Evolutionary conservation across 2,113 vertebrate genomes (phyloP).

Genomic region (Chaetodon trifascialis): DNA sequence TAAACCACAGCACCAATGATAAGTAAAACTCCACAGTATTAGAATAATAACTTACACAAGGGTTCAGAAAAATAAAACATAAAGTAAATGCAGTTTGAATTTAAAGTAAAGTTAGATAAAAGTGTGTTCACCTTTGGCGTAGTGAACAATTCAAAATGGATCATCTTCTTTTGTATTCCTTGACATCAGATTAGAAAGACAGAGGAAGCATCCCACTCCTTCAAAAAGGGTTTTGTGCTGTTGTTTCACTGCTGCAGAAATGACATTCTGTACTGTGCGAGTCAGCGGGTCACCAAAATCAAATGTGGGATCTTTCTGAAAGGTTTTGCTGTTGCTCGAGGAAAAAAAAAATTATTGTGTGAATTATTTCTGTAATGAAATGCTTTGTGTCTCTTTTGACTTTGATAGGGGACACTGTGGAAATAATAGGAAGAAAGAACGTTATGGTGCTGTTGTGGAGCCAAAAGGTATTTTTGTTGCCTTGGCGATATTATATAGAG

Average conservation of each 20-base stretch:
- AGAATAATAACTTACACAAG: not conserved
- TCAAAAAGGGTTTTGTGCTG: not conserved
- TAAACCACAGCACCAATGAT: not conserved
- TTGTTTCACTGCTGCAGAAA: constrained; percentile 11
- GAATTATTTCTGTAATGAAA: constrained; percentile 7
- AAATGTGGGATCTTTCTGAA: not conserved
- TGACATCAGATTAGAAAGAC: not conserved
- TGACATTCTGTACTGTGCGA: not conserved
- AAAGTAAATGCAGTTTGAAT: not conserved
- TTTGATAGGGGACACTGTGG: not conserved
- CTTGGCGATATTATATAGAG: constrained; percentile 62
- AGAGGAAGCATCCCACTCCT: not conserved
- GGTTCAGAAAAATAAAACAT: not conserved
- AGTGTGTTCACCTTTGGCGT: not conserved
- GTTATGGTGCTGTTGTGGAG: constrained; percentile 1
- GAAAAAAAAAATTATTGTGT: not conserved
- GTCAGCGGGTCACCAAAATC: constrained; percentile 1
- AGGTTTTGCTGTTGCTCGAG: not conserved
- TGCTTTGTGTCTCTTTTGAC: constrained; percentile 1
- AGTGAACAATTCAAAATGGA: not conserved
- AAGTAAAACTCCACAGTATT: not conserved
- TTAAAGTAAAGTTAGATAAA: not conserved
- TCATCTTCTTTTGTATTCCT: not conserved
- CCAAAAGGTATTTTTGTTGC: constrained; percentile 21
- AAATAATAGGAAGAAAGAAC: not conserved